These are phyloP conservation scores for Anas capensis DNA, from an alignment of 2,797 vertebrate species.

Conservation along the genomic window DNA sequence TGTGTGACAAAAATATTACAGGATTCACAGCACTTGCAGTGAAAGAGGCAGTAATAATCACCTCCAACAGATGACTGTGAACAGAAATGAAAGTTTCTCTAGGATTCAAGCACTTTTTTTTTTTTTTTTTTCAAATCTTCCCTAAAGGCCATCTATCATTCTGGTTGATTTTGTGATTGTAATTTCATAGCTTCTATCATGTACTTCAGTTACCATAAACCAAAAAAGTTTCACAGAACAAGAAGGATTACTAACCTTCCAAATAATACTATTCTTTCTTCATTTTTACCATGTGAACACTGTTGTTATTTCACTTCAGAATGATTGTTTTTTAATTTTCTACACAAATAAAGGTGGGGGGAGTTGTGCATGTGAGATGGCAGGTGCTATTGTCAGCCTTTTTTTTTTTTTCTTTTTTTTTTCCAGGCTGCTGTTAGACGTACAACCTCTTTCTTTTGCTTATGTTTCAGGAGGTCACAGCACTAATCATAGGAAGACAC, in stretches of 20 bases:
- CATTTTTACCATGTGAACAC: not conserved
- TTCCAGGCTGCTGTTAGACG: not conserved
- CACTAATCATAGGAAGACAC: not conserved
- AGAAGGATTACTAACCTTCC: not conserved
- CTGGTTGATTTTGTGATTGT: not conserved
- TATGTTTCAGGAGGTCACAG: not conserved
- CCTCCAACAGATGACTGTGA: not conserved
- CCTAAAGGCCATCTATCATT: not conserved
- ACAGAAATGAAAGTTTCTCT: not conserved
- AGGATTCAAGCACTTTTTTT: not conserved
- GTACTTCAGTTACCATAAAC: not conserved
- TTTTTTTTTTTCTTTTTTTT: not conserved
- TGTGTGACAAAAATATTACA: not conserved
- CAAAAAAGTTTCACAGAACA: not conserved
- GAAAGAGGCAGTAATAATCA: not conserved
- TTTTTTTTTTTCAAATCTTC: not conserved
- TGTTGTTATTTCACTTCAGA: not conserved
- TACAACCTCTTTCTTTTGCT: not conserved
- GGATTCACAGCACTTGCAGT: not conserved
- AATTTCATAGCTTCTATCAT: not conserved
- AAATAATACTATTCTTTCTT: not conserved
- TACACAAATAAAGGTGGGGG: not conserved
- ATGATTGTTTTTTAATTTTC: not conserved
- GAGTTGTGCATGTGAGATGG: fast-evolving
- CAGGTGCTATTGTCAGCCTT: not conserved